Conservation (phyloP, 1,140 invertebrate genomes). For the Aphis craccivora region DNA sequence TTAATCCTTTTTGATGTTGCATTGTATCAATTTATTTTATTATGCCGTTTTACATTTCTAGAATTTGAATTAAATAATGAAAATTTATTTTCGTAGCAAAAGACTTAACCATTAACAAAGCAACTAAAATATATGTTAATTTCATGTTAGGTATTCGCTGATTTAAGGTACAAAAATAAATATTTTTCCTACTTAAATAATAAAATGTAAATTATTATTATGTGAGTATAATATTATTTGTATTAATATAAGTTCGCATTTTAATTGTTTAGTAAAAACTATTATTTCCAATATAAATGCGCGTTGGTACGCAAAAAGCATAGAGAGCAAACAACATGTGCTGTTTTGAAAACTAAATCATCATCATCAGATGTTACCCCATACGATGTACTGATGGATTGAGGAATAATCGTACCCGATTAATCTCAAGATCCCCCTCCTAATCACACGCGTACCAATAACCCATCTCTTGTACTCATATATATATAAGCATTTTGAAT, state of each 20-base stretch:
- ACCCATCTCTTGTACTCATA: conserved; percentile 24
- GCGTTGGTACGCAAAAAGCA: neutral
- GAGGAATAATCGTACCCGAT: neutral
- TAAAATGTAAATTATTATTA: neutral
- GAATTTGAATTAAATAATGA: neutral
- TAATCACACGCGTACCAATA: conserved; percentile 13
- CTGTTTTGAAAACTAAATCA: conserved; percentile 14
- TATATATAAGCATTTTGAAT: conserved; percentile 18
- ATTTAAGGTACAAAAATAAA: neutral
- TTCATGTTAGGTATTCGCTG: neutral
- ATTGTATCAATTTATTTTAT: neutral
- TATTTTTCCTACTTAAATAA: neutral
- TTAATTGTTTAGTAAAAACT: neutral
- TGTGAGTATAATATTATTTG: neutral
- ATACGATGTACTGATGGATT: conserved; percentile 22
- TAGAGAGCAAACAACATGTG: neutral
- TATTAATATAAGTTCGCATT: neutral
- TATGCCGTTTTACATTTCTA: neutral
- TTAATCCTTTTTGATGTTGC: conserved; percentile 15
- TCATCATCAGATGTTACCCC: conserved; percentile 31
- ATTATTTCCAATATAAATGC: neutral
- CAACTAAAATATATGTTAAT: neutral
- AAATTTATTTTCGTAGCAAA: neutral
- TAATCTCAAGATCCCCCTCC: conserved; percentile 46
- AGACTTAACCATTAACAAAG: neutral